Evolutionary conservation across 2,113 vertebrate genomes (phyloP), one percentile per base, ranked within the genome.

Genomic region (Mesembrinibis cayennensis): DNA sequence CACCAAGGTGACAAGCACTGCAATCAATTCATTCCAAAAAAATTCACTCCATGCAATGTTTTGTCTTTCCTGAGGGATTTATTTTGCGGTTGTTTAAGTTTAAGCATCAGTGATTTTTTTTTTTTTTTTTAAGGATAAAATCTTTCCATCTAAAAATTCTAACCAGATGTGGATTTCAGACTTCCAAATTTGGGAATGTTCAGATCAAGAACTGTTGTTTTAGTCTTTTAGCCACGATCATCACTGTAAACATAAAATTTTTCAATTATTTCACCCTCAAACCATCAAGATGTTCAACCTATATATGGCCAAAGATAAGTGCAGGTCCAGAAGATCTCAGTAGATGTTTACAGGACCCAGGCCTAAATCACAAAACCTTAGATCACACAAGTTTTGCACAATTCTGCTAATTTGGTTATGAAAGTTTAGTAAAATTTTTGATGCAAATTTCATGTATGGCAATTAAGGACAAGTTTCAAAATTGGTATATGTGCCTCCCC

Each of bases 111-210:
- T 47, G 45, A 44, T 19, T 50, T 70, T 63, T 61, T 42, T 30
- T 27, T 29, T 58, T 59, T 36, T 3, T 21, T 27, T 6, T 26
- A 40, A 45, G 77, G 36, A 78, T 53, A 76, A 91, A 95, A 89
- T 91, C 8, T 89, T 96, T 94, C 94, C 91, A 85, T 94, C 62
- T 85, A 94, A 89, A 95, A 94, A 96, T 89, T 93, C 95, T 87
- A 96, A 95, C 81, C 94, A 97, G 93, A 97, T 95, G 95, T 95
- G 91, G 58, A 90, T 85, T 94, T 97, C 89, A 95, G 50, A 95
- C 62, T 93, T 97, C 95, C 95, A 97, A 97, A 97, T 97, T 89
- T 95, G 95, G 96, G 62, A 90, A 91, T 77, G 73, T 95, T 95
- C 89, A 80, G 38, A 90, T 87, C 84, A 62, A 94, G 87, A 95